Conservation (phyloP, 2,113 vertebrate species). For the Eonycteris spelaea region DNA sequence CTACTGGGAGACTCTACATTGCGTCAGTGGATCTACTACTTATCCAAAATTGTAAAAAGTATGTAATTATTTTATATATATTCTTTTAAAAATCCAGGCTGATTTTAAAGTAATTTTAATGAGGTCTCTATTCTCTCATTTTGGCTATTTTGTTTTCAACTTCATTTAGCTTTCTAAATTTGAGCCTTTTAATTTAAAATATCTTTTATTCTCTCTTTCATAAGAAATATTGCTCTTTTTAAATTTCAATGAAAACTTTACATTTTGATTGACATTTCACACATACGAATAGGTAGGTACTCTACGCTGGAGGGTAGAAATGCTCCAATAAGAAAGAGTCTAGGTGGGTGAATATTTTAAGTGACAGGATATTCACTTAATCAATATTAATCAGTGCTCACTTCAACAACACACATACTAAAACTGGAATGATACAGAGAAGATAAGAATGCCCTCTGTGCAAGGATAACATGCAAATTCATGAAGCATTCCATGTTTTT, state of each 20-base stretch:
- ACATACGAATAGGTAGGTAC: neutral
- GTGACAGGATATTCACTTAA: neutral
- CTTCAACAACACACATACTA: no score
- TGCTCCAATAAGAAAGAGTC: neutral
- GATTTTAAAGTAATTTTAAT: neutral
- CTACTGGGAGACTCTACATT: slow-evolving; percentile 64
- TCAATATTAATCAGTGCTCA: neutral
- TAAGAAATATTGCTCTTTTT: neutral
- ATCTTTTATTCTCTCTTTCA: neutral
- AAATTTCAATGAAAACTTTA: neutral
- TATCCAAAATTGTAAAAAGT: slow-evolving; percentile 52
- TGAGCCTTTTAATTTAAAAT: slow-evolving; percentile 19
- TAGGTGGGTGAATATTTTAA: neutral
- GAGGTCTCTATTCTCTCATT: neutral
- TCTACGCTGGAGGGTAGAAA: neutral
- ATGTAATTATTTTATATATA: neutral
- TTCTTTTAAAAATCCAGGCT: neutral
- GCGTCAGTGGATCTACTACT: slow-evolving; percentile 51
- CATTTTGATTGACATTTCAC: neutral
- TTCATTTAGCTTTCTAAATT: neutral
- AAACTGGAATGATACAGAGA: no score
- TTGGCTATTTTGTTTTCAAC: neutral
- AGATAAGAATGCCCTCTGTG: no score
- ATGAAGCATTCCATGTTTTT: no score
- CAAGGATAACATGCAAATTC: no score